Evolutionary conservation across 2,113 vertebrate species (phyloP), one percentile per base, ranked within the genome.

Genomic region (Aldabrachelys gigantea): DNA sequence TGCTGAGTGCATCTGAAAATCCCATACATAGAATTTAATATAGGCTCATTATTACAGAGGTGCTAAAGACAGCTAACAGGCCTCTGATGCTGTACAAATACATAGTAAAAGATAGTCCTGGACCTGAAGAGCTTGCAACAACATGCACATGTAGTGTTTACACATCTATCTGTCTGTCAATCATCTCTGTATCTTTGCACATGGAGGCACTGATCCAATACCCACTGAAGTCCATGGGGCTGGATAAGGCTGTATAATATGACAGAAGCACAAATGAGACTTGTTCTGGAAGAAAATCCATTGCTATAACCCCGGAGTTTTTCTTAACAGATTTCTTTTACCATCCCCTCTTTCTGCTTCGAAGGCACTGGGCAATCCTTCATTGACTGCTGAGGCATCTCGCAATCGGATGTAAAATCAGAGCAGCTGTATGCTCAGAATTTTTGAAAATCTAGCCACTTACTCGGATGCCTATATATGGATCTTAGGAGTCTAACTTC

Each of bases 211-310:
- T 44, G 41, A 47, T 78, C 75, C 38, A 14, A 27, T 29, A 27
- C 12, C 41, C 41, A 44, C 24, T 27, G 24, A 78, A 47, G 6
- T 27, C 89, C 91, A 56, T 35, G 24, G 19, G 17, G 38, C 35
- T 13, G 5, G 3, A 0, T 1, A 19, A 21, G 8, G 14, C 47
- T 47, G 41, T 27, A 6, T 4, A 16, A 25, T 7, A 21, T 8
- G 49, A 13, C 52, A 1, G 59, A 78, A 12, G 69, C 8, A 47
- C 31, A 72, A 84, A 52, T 5, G 56, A 19, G 1, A n/a, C 7
- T 10, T 76, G 10, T 76, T 29, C 75, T 82, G n/a, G 41, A 82
- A 78, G 14, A n/a, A 76, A 50, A 69, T 50, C 4, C 50, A 14
- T 80, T 54, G 9, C 47, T 85, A 76, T 19, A 90, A 76, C 65